Evolutionary conservation across 2,113 vertebrate genomes (phyloP), one percentile per base, ranked within the genome.

Genomic region (Corapipo altera): DNA sequence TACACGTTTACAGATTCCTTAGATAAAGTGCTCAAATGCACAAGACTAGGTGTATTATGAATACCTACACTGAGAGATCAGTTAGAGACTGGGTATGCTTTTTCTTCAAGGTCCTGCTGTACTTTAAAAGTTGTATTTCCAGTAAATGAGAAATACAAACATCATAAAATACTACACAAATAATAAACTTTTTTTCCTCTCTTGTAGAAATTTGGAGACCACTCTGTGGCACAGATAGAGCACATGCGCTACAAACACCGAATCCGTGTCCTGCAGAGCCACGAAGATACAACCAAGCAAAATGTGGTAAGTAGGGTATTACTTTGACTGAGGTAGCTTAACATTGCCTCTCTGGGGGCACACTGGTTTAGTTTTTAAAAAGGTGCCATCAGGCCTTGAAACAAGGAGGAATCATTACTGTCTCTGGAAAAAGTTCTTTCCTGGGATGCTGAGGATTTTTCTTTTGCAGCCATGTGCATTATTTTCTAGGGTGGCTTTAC

Each of bases 281-380:
- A 99, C 0, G 99, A 99, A 70, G 99, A 99, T 72, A 99, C 98
- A 64, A 98, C 98, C 76, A 99, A 99, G 97, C 99, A 99, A 95
- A 99, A 99, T 6, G 97, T 99, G 61, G 99, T 99, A 95, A 98
- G 99, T 83, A n/a, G 67, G 23, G 16, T 13, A 5, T 61, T 65
- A 22, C 8, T 84, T 41, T 2, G 1, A 6, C 52, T 37, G 57
- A 41, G 26, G 58, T 22, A 43, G 73, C 16, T 85, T 37, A 46
- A 51, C 27, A 44, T 23, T 41, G 59, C 39, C 32, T 54, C 52
- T 77, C 49, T 39, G 14, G 43, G 41, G 49, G 28, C 30, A 80
- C 30, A 3, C 0, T 1, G 32, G 26, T 74, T 78, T 77, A 0
- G 2, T 58, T 86, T 85, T 71, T 62, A 15, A 52, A 66, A 77